Evolutionary conservation across 2,888 invertebrate genomes (phyloP), one percentile per base, ranked within the genome.

Genomic region (Sarcophaga rosellei): DNA sequence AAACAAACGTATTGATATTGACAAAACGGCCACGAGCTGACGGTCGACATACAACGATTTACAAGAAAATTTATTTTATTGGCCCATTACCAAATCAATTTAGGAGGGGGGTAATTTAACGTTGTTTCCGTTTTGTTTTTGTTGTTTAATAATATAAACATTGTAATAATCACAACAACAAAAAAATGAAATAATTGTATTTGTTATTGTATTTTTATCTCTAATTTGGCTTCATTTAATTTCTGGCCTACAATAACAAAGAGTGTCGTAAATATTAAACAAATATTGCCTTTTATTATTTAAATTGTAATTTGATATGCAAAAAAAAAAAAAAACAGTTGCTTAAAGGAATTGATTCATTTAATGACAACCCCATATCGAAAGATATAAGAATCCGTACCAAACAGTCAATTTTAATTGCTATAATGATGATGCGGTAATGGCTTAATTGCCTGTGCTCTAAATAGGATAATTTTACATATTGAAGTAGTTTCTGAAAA

Each of bases 11-110:
- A 68, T 21, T 76, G 21, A 44, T 57, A 59, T 53, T 66, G 59
- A 21, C 63, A 45, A 74, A 63, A 63, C 47, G 57, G 17, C 20
- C 20, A 35, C 65, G 57, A 17, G 44, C 17, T 57, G 23, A 45
- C 44, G 35, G 25, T 59, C 20, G 23, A 47, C 35, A 1, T 2
- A 61, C 45, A 66, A 15, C 6, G 35, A 15, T 47, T 47, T 47
- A 47, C 15, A 53, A 53, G 0, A 53, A 53, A 53, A 53, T 53
- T 53, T 12, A 15, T 69, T 69, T 70, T 70, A 65, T 65, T 53
- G 72, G 79, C 35, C 44, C 70, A 72, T 79, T 79, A 79, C 35
- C 44, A 25, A 63, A 79, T 44, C 72, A 79, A 79, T 79, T 65
- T 65, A 79, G 57, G 4, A 44, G 70, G 17, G 15, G 59, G 70